Conservation (phyloP, 64 coral and sea anemone species). For the Montipora sp. region DNA sequence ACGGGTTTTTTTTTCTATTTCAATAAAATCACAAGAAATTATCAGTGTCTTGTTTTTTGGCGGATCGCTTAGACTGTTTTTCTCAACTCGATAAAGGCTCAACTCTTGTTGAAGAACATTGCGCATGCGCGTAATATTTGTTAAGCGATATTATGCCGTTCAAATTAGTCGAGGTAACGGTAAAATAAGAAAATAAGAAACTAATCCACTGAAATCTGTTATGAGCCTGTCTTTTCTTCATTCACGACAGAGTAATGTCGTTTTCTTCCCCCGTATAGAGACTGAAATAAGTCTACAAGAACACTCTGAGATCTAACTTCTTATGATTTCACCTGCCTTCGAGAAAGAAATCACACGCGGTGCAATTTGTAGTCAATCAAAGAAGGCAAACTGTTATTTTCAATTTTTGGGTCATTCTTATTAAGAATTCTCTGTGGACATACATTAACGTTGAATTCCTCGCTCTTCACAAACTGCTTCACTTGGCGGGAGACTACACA, state of each 20-base stretch:
- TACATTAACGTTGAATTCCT: slow-evolving; percentile 13
- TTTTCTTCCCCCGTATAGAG: too few relatives aligned
- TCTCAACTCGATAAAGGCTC: too few relatives aligned
- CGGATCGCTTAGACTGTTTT: too few relatives aligned
- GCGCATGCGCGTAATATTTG: too few relatives aligned
- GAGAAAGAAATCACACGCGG: not conserved
- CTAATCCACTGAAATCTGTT: not conserved
- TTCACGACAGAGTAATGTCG: not conserved
- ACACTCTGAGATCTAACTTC: not conserved
- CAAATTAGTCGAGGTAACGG: not conserved
- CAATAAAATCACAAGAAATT: too few relatives aligned
- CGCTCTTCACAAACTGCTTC: not conserved
- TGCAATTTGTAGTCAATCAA: not conserved
- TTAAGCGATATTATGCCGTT: too few relatives aligned
- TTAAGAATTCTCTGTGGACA: slow-evolving; percentile 4
- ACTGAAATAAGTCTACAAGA: not conserved
- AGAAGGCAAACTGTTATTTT: slow-evolving; percentile 20
- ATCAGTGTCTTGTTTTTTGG: too few relatives aligned
- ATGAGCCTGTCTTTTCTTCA: not conserved
- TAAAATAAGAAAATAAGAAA: not conserved
- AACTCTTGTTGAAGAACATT: too few relatives aligned
- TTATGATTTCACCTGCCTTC: slow-evolving; percentile 28
- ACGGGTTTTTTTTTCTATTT: too few relatives aligned
- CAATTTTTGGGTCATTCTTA: slow-evolving; percentile 23
- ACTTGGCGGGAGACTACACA: not conserved